These are phyloP conservation scores for Tenthredo scrophulariae DNA, from an alignment of 2,888 invertebrate genomes.

Conservation along the genomic window DNA sequence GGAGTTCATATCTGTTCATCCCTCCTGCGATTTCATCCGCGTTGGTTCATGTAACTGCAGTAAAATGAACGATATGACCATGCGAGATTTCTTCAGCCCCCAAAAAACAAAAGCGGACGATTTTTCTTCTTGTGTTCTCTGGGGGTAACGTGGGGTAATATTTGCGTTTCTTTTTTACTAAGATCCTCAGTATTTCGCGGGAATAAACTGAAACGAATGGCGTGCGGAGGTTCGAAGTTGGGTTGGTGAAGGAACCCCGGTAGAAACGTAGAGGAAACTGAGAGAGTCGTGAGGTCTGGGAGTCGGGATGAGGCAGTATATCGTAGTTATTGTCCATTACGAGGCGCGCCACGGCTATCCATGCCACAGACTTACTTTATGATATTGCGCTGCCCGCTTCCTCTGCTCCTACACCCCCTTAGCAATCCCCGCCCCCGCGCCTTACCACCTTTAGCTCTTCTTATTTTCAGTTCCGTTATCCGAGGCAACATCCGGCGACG, in stretches of 20 bases:
- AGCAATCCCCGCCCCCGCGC: conserved; percentile 40
- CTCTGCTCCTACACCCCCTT: conserved; percentile 51
- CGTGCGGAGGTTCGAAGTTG: conserved; percentile 48
- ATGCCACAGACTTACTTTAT: conserved; percentile 74
- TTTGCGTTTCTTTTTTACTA: neutral
- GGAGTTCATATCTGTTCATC: neutral
- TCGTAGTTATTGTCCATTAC: conserved; percentile 76
- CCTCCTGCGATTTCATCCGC: neutral
- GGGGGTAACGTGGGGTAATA: neutral
- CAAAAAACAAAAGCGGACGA: neutral
- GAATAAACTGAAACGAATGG: conserved; percentile 52
- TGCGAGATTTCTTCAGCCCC: neutral
- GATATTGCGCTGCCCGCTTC: conserved; percentile 70
- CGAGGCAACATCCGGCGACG: conserved; percentile 22
- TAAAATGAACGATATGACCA: neutral
- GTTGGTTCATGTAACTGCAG: neutral
- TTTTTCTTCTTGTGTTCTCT: neutral
- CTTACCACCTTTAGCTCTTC: conserved; percentile 33
- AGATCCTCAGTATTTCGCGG: neutral
- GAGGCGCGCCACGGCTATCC: conserved; percentile 71
- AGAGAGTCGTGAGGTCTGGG: conserved; percentile 58
- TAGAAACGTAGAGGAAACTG: conserved; percentile 49
- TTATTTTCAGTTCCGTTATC: conserved; percentile 35
- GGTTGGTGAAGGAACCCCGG: conserved; percentile 13
- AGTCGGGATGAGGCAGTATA: conserved; percentile 71